phyloP scores from a whole-genome alignment of 2,113 vertebrate genomes.

The Nothocercus julius region DNA sequence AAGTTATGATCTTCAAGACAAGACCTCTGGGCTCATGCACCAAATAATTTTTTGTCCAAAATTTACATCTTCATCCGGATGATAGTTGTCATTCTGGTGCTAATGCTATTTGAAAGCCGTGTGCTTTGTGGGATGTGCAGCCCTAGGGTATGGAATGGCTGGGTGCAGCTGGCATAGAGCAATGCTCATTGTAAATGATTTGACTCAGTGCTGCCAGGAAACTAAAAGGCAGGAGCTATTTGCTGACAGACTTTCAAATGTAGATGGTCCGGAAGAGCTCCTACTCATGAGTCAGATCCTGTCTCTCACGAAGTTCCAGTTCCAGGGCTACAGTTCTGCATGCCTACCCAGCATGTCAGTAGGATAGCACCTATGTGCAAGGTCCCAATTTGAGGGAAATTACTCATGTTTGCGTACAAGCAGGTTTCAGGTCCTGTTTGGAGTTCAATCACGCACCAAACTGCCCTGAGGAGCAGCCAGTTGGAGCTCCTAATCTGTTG shows the following conservation, averaged over 20 bases:
- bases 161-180: not conserved
- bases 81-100: too few relatives aligned
- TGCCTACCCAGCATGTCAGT: not conserved
- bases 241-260: not conserved
- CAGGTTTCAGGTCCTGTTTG: not conserved
- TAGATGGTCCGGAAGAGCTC: not conserved
- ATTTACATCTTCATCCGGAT: not conserved
- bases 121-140: not conserved
- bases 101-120: fast-evolving
- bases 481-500: not conserved
- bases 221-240: not conserved
- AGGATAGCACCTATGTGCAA: not conserved
- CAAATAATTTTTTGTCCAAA: fast-evolving
- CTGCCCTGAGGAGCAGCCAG: not conserved
- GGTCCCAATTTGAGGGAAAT: not conserved
- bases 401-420: not conserved
- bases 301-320: not conserved
- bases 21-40: not conserved
- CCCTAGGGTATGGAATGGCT: not conserved
- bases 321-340: not conserved
- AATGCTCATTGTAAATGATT: not conserved
- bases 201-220: not conserved
- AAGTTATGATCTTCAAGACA: not conserved
- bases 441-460: not conserved
- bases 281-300: not conserved